phyloP scores from a whole-genome alignment of 2,797 vertebrate genomes.

The Poeciliopsis paucimaculata region DNA sequence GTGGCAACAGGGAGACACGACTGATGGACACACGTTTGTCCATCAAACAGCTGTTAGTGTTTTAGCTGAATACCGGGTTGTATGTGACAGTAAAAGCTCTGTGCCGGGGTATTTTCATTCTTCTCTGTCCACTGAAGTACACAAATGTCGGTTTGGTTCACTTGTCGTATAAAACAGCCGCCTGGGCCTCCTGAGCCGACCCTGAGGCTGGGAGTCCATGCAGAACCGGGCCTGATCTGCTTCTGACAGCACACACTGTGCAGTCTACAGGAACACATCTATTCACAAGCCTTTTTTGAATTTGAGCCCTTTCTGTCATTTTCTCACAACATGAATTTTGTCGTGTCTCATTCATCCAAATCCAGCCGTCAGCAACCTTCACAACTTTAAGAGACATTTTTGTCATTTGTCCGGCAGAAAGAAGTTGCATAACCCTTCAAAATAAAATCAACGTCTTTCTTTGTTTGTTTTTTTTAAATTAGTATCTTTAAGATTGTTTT shows the following conservation, averaged over 20 bases:
- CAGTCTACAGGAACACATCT: neutral
- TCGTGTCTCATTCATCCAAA: neutral
- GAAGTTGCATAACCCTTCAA: no score
- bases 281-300: neutral
- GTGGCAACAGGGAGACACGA: no score
- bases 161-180: neutral
- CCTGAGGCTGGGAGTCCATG: neutral
- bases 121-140: neutral
- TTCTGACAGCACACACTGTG: neutral
- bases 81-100: neutral
- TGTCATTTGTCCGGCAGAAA: no score
- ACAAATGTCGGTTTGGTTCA: neutral
- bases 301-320: neutral
- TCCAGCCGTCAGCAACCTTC: no score
- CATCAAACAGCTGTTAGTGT: no score
- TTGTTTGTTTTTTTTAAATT: no score
- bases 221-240: neutral
- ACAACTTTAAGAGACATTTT: no score
- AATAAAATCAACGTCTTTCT: no score
- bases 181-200: neutral
- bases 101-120: neutral
- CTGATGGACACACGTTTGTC: no score
- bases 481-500: no score
- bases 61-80: neutral
- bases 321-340: neutral